phyloP scores from a whole-genome alignment of 64 coral and sea anemone genomes.

The Astreopora myriophthalma region DNA sequence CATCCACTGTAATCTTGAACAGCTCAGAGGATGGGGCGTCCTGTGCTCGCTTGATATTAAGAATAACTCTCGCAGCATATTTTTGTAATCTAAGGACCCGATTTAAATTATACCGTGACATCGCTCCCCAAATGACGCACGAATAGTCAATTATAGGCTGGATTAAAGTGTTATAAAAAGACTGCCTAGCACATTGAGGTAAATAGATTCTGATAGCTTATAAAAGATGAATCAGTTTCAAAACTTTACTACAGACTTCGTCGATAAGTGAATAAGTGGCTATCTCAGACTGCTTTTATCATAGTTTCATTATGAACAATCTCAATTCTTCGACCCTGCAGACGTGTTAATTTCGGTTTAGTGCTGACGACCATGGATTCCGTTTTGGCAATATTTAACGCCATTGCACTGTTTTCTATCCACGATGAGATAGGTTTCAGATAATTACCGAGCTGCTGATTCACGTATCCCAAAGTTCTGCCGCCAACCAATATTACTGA shows the following conservation, averaged over 20 bases:
- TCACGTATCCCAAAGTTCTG: background rate
- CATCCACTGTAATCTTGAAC: background rate
- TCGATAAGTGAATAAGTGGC: background rate
- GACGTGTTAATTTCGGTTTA: background rate
- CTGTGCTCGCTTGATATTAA: background rate
- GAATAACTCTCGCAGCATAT: background rate
- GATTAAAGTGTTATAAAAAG: background rate
- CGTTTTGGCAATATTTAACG: background rate
- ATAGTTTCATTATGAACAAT: background rate
- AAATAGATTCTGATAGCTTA: background rate
- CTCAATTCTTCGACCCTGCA: background rate
- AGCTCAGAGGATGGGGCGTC: background rate
- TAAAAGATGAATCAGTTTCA: background rate
- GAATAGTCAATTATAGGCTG: background rate
- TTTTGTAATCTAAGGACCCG: background rate
- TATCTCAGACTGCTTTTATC: background rate
- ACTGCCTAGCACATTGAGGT: background rate
- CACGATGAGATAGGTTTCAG: background rate
- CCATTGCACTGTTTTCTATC: background rate
- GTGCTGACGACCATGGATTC: background rate
- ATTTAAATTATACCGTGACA: background rate
- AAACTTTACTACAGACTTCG: background rate
- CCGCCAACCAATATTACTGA: background rate
- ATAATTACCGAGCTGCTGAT: background rate
- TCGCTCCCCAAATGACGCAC: background rate